Evolutionary conservation across 2,797 vertebrate genomes (phyloP), one percentile per base, ranked within the genome.

Genomic region (Sebastes iracundus): DNA sequence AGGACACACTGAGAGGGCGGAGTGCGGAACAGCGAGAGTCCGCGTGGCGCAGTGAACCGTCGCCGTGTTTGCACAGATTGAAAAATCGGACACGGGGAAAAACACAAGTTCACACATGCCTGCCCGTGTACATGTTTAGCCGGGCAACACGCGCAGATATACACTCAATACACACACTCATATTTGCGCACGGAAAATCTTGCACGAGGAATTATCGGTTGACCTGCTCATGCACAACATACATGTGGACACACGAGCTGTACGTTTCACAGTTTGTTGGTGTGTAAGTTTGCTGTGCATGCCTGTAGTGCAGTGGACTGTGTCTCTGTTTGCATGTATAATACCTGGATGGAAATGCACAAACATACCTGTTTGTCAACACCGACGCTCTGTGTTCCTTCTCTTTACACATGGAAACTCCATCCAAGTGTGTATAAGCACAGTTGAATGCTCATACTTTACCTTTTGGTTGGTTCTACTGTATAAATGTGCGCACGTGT

Each of bases 41-140:
- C 61, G 42, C 13, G 80, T 16, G 55, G 72, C 18, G 79, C 88
- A 63, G 22, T 79, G 87, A 82, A 83, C 88, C 80, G 4, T 64
- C 9, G 56, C 75, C 8, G 0, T 87, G 81, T 92, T 90, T 92
- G 85, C 79, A 86, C 91, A 93, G 87, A 88, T 90, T 92, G 90
- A 83, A 91, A 91, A 88, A 72, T 80, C 73, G 73, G 77, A 79
- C 87, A 72, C 16, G 7, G 66, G 58, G 75, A 78, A 85, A 23
- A 52, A 69, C 79, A 79, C 33, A 6, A 53, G 74, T 77, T 80
- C 63, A 63, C 77, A 66, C 77, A 80, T 58, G 83, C 72, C 63
- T 27, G 30, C 58, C 55, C 22, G 4, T 74, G 87, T 64, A 23
- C 49, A 27, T 27, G 13, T 80, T 66, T 35, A 46, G 25, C 59